Conservation (phyloP, 2,888 invertebrate genomes). For the Suillia variegata region DNA sequence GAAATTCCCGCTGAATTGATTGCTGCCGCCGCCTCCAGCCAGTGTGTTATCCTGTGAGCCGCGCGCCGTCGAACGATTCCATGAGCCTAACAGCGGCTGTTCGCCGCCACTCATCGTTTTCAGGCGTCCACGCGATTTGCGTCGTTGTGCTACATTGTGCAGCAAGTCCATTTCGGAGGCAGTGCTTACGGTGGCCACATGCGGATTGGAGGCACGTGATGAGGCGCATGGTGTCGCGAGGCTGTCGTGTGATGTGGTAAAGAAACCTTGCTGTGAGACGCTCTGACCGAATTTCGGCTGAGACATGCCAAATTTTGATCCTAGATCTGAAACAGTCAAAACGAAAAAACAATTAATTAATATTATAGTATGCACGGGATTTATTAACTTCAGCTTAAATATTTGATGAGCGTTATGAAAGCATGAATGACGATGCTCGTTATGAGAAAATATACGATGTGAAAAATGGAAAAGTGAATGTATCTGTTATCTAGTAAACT, state of each 20-base stretch:
- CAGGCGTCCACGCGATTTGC: conserved; percentile 70
- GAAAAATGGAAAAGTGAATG: too few species aligned
- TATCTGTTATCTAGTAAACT: too few species aligned
- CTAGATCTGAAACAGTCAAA: conserved; percentile 67
- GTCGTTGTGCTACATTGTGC: conserved; percentile 65
- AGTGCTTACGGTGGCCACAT: conserved; percentile 64
- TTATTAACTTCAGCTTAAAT: background rate
- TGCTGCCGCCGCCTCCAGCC: conserved; percentile 64
- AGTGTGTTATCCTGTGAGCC: conserved; percentile 64
- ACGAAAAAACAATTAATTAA: background rate
- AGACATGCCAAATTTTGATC: conserved; percentile 78
- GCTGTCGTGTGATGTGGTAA: conserved; percentile 77
- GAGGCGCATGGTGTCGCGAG: conserved; percentile 73
- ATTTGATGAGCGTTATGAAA: background rate
- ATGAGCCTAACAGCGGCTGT: conserved; percentile 74
- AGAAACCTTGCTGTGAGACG: conserved; percentile 68
- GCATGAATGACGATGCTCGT: too few species aligned
- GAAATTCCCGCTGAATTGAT: conserved; percentile 68
- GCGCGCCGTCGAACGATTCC: conserved; percentile 66
- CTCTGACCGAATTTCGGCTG: conserved; percentile 64
- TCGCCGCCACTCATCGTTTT: conserved; percentile 69
- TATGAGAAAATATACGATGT: too few species aligned
- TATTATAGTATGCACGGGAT: background rate
- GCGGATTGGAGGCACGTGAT: conserved; percentile 66
- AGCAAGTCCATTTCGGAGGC: conserved; percentile 76